Evolutionary conservation across 2,888 invertebrate species (phyloP).

Genomic region (Barypeithes pellucidus): DNA sequence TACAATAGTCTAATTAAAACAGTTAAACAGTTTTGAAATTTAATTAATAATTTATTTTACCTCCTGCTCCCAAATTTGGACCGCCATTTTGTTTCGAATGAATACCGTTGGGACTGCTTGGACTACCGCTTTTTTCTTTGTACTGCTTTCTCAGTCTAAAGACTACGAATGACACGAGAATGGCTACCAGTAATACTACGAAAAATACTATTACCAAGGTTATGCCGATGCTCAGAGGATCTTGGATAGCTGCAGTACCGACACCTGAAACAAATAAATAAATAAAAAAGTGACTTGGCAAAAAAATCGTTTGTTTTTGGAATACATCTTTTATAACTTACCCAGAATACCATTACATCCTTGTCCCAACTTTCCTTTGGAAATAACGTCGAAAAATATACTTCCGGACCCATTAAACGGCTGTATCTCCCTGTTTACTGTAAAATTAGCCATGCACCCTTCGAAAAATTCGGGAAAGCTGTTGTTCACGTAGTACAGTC

Average conservation of each 20-base stretch:
- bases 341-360: conserved; percentile 83
- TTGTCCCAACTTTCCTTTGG: conserved; percentile 81
- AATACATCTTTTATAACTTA: neutral
- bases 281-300: neutral
- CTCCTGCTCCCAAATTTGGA: conserved; percentile 80
- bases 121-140: conserved; percentile 85
- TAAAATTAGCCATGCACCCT: conserved; percentile 93
- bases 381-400: conserved; percentile 81
- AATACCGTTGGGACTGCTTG: conserved; percentile 79
- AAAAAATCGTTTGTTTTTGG: neutral
- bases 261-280: conserved; percentile 71
- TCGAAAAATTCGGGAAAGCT: conserved; percentile 80
- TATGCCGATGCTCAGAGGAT: conserved; percentile 93
- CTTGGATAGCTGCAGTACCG: conserved; percentile 84
- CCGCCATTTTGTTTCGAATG: conserved; percentile 86
- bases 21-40: too few species aligned
- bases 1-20: too few species aligned
- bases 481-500: conserved; percentile 74
- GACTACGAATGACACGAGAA: conserved; percentile 92
- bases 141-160: conserved; percentile 91
- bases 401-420: conserved; percentile 92
- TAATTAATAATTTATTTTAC: too few species aligned
- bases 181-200: conserved; percentile 89
- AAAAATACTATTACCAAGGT: conserved; percentile 96
- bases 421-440: conserved; percentile 90